Evolutionary conservation across 2,797 vertebrate genomes (phyloP).

Genomic region (Tinamus major): DNA sequence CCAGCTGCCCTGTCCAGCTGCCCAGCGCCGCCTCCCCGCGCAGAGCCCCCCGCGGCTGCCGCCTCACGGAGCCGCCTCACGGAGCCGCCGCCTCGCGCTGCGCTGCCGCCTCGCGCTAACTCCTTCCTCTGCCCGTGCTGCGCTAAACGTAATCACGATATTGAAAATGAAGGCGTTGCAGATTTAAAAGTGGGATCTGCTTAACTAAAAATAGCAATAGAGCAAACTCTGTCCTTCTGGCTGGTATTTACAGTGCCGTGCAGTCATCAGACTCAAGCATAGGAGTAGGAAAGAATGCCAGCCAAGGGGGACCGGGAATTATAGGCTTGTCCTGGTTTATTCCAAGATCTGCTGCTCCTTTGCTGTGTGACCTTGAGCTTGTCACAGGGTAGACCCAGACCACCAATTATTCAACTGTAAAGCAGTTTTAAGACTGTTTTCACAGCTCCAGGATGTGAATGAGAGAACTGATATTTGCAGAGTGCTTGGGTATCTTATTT

Average conservation of each 20-base stretch:
- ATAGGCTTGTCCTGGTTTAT: constrained; percentile 52
- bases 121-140: constrained; percentile 68
- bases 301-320: constrained; percentile 51
- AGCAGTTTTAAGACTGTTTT: background rate
- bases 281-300: constrained; percentile 69
- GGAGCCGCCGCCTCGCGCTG: constrained; percentile 24
- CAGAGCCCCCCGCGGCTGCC: constrained; percentile 25
- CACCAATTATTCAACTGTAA: background rate
- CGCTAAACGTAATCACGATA: constrained; percentile 71
- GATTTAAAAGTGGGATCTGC: constrained; percentile 74
- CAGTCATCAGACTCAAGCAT: constrained; percentile 51
- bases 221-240: constrained; percentile 70
- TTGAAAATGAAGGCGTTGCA: constrained; percentile 72
- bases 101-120: constrained; percentile 65
- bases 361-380: constrained; percentile 50
- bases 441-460: fast-evolving
- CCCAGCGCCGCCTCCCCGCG: background rate
- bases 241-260: constrained; percentile 69
- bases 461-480: background rate
- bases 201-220: constrained; percentile 73
- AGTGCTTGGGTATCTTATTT: background rate
- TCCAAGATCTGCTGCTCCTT: constrained; percentile 43
- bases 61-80: constrained; percentile 57
- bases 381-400: background rate
- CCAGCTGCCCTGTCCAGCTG: constrained; percentile 71